Conservation (phyloP, 2,797 vertebrate genomes). For the Pelobates cultripes region DNA sequence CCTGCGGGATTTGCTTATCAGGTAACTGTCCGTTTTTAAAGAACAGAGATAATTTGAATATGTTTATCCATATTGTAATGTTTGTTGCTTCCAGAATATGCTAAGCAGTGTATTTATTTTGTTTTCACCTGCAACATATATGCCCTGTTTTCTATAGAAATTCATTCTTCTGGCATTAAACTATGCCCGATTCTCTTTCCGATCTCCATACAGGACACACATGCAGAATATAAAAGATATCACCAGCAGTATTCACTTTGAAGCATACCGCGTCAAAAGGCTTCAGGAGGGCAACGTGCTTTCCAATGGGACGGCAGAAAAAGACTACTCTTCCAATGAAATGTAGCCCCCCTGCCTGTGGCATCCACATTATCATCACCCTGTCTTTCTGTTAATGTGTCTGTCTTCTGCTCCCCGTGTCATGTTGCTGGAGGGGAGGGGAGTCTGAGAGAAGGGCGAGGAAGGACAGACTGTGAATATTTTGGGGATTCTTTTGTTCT, state of each 20-base stretch:
- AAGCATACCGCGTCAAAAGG: slow-evolving; percentile 91
- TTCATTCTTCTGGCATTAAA: too few relatives aligned
- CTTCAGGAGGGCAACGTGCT: slow-evolving; percentile 84
- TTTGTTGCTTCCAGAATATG: too few relatives aligned
- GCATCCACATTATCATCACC: slow-evolving; percentile 50
- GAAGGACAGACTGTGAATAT: slow-evolving; percentile 14
- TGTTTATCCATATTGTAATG: too few relatives aligned
- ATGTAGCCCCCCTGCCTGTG: slow-evolving; percentile 75
- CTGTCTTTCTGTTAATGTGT: slow-evolving; percentile 9
- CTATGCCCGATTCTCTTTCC: too few relatives aligned
- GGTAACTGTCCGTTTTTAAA: slow-evolving; percentile 67
- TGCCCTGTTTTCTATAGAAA: too few relatives aligned
- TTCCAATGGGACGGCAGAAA: slow-evolving; percentile 79
- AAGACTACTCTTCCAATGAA: slow-evolving; percentile 84
- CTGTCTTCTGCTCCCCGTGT: slow-evolving; percentile 9
- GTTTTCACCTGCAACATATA: too few relatives aligned
- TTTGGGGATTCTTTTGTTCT: slow-evolving; percentile 1
- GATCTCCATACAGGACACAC: slow-evolving; percentile 81
- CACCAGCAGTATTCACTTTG: slow-evolving; percentile 95
- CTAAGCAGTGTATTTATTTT: too few relatives aligned
- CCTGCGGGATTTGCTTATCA: slow-evolving; percentile 95
- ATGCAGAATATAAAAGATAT: slow-evolving; percentile 99
- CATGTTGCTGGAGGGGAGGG: slow-evolving; percentile 5
- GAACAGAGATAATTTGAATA: background rate
- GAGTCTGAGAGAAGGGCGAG: background rate